A percentile compares a stretch with the other conserved stretches of the same genome.
Evolutionary conservation across 2,113 vertebrate species (phyloP).

Genomic region (Mirza zaza): DNA sequence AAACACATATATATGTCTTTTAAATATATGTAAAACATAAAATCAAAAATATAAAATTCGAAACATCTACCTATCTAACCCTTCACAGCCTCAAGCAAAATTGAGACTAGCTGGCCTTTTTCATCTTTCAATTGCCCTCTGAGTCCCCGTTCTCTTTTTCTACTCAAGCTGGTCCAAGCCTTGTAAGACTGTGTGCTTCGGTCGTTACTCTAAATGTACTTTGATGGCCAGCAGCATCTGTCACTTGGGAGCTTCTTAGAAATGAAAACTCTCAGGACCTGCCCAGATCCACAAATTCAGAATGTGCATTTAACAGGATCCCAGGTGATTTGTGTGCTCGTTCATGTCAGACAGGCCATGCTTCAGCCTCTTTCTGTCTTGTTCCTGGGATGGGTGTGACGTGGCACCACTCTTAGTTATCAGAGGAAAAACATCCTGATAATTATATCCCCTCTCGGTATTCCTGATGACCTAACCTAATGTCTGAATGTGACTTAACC

Average conservation of each 20-base stretch:
- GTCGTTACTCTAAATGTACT: background rate
- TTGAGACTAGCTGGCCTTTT: background rate
- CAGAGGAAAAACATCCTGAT: background rate
- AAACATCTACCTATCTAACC: background rate
- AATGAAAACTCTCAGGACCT: background rate
- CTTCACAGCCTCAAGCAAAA: background rate
- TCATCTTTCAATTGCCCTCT: background rate
- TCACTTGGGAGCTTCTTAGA: background rate
- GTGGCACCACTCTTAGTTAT: background rate
- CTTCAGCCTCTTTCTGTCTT: background rate
- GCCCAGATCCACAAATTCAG: background rate
- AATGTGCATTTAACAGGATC: background rate
- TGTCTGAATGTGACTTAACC: background rate
- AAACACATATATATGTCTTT: background rate
- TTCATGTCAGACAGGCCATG: too few species aligned
- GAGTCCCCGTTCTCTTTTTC: background rate
- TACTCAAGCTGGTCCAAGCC: too few species aligned
- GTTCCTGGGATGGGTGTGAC: background rate
- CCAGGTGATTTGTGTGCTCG: accelerated
- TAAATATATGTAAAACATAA: background rate
- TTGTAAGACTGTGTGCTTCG: background rate
- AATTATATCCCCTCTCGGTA: background rate
- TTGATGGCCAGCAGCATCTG: background rate
- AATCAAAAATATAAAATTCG: background rate
- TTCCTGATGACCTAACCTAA: background rate